Evolutionary conservation across 2,113 vertebrate genomes (phyloP).

Genomic region (Tetrax tetrax): DNA sequence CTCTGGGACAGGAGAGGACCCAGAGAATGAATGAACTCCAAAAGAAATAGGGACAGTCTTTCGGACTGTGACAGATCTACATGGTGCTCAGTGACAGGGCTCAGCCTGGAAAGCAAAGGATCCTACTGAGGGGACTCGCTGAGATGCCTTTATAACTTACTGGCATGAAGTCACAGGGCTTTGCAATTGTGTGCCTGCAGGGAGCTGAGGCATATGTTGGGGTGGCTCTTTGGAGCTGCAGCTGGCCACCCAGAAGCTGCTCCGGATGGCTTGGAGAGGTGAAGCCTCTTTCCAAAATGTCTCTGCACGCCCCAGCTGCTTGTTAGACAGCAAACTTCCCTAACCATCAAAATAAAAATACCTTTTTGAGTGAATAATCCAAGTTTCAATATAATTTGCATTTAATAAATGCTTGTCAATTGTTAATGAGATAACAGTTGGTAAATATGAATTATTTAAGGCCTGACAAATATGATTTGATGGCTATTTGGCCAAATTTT

Average conservation of each 20-base stretch:
- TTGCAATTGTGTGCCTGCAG: background rate
- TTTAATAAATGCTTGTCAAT: constrained; percentile 38
- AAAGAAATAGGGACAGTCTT: background rate
- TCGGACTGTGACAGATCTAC: background rate
- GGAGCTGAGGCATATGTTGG: background rate
- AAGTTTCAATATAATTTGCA: background rate
- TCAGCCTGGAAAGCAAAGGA: background rate
- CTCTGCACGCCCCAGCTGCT: background rate
- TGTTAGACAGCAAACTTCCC: background rate
- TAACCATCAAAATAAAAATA: background rate
- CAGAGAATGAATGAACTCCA: background rate
- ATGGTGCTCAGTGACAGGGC: background rate
- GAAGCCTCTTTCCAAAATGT: background rate
- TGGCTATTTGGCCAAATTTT: constrained; percentile 27
- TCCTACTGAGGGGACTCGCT: background rate
- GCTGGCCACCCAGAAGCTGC: background rate
- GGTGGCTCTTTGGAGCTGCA: background rate
- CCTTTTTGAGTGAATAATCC: background rate
- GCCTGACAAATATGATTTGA: constrained; percentile 31
- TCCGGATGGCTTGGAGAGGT: background rate
- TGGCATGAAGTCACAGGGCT: background rate
- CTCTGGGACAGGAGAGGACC: background rate
- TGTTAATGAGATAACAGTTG: constrained; percentile 41
- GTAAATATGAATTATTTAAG: constrained; percentile 49
- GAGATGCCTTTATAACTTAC: background rate